phyloP scores from a whole-genome alignment of 53 echinoderm and acorn worm genomes.

The Astropecten irregularis region DNA sequence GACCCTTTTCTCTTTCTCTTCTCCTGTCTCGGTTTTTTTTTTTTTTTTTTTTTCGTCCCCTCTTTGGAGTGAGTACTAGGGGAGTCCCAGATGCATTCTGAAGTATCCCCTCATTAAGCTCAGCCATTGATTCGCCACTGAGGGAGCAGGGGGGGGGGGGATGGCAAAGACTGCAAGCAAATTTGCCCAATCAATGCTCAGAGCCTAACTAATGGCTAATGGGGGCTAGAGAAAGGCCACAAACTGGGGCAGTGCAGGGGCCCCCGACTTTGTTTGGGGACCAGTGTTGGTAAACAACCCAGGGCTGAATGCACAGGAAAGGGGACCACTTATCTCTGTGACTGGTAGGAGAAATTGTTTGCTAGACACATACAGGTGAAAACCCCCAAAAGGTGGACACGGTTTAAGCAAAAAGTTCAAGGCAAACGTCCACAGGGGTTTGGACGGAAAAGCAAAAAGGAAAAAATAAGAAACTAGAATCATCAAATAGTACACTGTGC shows the following conservation, averaged over 20 bases:
- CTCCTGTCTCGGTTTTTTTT: no score
- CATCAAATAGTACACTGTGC: background rate
- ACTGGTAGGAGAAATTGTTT: conserved; percentile 34
- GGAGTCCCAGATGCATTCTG: conserved; percentile 16
- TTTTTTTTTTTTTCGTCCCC: no score
- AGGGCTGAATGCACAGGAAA: conserved; percentile 6
- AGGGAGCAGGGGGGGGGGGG: background rate
- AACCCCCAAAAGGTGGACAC: background rate
- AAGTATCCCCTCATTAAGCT: conserved; percentile 35
- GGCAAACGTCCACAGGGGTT: background rate
- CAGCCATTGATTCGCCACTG: conserved; percentile 23
- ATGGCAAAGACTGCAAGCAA: conserved; percentile 18
- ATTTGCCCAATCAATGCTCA: conserved; percentile 48
- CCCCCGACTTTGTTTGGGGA: conserved; percentile 45
- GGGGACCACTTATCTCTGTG: conserved; percentile 34
- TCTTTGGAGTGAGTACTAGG: background rate
- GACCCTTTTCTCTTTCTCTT: background rate
- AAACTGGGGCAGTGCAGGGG: background rate
- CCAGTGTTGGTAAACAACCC: conserved; percentile 45
- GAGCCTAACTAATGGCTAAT: conserved; percentile 49
- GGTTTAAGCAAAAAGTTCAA: conserved; percentile 4
- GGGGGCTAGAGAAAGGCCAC: background rate
- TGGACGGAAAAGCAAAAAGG: background rate
- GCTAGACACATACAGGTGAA: conserved; percentile 51
- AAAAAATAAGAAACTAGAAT: no score